These are phyloP conservation scores for Synchiropus splendidus DNA, from an alignment of 2,113 vertebrate genomes.

Conservation along the genomic window DNA sequence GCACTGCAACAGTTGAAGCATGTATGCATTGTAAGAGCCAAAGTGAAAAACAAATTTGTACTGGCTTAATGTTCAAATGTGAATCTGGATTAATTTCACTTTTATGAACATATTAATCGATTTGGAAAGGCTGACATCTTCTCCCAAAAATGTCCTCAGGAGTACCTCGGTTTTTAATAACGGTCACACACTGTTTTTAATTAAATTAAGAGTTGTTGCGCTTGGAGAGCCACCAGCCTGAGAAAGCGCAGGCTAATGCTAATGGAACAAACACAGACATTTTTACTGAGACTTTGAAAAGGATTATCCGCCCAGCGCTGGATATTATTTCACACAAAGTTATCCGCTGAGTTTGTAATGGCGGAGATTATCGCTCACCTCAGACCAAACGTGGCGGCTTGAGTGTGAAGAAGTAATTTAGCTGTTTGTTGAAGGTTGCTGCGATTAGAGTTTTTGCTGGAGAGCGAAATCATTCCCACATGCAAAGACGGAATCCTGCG, in stretches of 20 bases:
- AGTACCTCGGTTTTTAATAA: too few relatives aligned
- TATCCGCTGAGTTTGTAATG: conserved; percentile 22
- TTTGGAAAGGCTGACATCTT: conserved; percentile 14
- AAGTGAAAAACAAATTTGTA: too few relatives aligned
- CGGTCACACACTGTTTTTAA: too few relatives aligned
- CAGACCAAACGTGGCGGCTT: conserved; percentile 50
- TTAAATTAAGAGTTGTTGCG: conserved; percentile 34
- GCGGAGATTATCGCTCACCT: conserved; percentile 44
- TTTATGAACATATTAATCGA: too few relatives aligned
- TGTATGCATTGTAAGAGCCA: too few relatives aligned
- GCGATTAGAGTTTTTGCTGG: conserved; percentile 51
- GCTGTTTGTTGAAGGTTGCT: conserved; percentile 56
- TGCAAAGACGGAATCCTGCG: conserved; percentile 35
- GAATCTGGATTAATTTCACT: too few relatives aligned
- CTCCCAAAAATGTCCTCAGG: conserved; percentile 5
- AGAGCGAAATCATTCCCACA: conserved; percentile 56
- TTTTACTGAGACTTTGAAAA: conserved; percentile 30
- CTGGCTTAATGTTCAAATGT: too few relatives aligned
- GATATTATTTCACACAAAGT: conserved; percentile 35
- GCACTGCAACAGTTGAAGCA: too few relatives aligned
- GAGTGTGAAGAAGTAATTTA: conserved; percentile 54
- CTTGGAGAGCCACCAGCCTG: conserved; percentile 31
- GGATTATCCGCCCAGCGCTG: conserved; percentile 24
- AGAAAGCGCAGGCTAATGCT: conserved; percentile 25
- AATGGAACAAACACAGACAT: conserved; percentile 36